Percentiles rank a stretch among this genome's conserved stretches.
Conservation (phyloP, 2,113 vertebrate genomes). For the Scortum barcoo region DNA sequence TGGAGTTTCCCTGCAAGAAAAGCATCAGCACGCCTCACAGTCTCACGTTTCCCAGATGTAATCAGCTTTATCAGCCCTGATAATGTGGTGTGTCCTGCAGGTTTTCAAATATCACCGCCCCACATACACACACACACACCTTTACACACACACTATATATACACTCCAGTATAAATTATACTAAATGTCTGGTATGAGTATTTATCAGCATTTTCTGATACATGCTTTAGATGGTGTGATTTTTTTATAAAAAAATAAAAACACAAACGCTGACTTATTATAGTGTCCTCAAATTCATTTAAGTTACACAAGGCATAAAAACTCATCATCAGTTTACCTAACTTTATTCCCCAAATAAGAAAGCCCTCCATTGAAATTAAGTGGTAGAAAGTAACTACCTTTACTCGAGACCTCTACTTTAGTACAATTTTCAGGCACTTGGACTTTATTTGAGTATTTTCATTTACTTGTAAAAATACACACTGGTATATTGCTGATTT, state of each 20-base stretch:
- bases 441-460: too few relatives aligned
- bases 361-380: background rate
- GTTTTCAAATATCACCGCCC: too few relatives aligned
- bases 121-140: too few relatives aligned
- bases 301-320: too few relatives aligned
- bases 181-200: background rate
- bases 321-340: background rate
- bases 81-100: too few relatives aligned
- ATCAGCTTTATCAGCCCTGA: slow-evolving; percentile 21
- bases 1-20: slow-evolving; percentile 52
- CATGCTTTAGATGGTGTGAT: background rate
- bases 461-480: too few relatives aligned
- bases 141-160: too few relatives aligned
- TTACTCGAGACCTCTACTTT: too few relatives aligned
- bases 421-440: too few relatives aligned
- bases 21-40: slow-evolving; percentile 27
- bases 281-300: too few relatives aligned
- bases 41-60: slow-evolving; percentile 43
- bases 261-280: background rate
- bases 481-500: too few relatives aligned
- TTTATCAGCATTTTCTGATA: background rate
- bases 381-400: too few relatives aligned
- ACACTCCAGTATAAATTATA: background rate
- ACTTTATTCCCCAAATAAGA: background rate
- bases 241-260: background rate